phyloP scores from a whole-genome alignment of 2,888 invertebrate species.

The Caradrina clavipalpis region DNA sequence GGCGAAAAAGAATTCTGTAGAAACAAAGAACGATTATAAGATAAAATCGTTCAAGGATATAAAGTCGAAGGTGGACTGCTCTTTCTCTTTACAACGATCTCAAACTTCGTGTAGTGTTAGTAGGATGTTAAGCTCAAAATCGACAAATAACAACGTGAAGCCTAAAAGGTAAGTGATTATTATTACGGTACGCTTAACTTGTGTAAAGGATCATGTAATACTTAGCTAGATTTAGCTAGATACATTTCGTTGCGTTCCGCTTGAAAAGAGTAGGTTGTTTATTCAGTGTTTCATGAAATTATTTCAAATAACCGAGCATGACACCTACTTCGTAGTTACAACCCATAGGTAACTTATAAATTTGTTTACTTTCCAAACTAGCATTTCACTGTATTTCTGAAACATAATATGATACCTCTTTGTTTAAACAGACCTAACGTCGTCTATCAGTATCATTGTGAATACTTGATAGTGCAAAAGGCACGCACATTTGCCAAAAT shows the following conservation, averaged over 20 bases:
- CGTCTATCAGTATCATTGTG: slow-evolving; percentile 4
- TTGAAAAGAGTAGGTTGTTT: not conserved
- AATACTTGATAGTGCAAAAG: no score
- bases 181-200: not conserved
- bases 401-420: slow-evolving; percentile 12
- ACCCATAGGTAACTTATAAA: no score
- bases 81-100: slow-evolving; percentile 87
- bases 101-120: slow-evolving; percentile 88
- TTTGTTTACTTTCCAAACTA: slow-evolving; percentile 20
- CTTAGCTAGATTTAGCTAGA: not conserved
- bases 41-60: slow-evolving; percentile 95
- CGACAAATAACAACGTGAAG: slow-evolving; percentile 83
- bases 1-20: slow-evolving; percentile 90
- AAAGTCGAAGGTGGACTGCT: slow-evolving; percentile 95
- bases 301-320: no score
- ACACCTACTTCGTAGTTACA: no score
- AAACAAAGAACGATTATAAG: slow-evolving; percentile 94
- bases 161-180: slow-evolving; percentile 83
- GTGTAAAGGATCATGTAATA: slow-evolving; percentile 5
- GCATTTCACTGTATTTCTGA: slow-evolving; percentile 10
- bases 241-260: not conserved
- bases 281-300: not conserved
- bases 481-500: no score
- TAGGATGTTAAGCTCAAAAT: slow-evolving; percentile 87
- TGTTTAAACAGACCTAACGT: slow-evolving; percentile 16